These are phyloP conservation scores for Mesorhabditis spiculigera DNA, from an alignment of 2,888 invertebrate genomes.

Conservation along the genomic window DNA sequence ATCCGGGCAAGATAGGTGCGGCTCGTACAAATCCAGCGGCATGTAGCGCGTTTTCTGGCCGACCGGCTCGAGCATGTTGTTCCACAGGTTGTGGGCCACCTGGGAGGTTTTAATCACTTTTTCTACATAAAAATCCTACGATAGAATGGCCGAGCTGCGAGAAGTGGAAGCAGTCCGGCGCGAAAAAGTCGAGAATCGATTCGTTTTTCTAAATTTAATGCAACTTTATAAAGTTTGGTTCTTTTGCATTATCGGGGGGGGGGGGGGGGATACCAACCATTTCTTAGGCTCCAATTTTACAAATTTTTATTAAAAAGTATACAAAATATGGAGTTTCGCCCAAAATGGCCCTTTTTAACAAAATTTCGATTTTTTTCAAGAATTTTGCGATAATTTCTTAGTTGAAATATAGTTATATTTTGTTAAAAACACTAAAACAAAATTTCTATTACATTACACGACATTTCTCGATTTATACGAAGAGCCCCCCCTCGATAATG, in stretches of 20 bases:
- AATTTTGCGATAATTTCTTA: too few relatives aligned
- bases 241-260: too few relatives aligned
- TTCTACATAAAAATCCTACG: slow-evolving; percentile 18
- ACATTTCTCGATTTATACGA: too few relatives aligned
- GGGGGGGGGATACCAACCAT: not conserved
- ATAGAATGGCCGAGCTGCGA: slow-evolving; percentile 44
- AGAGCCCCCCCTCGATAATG: too few relatives aligned
- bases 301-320: not conserved
- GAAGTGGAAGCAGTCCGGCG: slow-evolving; percentile 53
- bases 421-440: too few relatives aligned
- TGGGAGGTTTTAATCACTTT: slow-evolving; percentile 7
- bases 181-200: slow-evolving; percentile 33
- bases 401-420: too few relatives aligned
- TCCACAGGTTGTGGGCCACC: slow-evolving; percentile 42
- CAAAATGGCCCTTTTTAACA: too few relatives aligned
- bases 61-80: slow-evolving; percentile 45
- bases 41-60: slow-evolving; percentile 32
- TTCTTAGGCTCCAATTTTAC: not conserved
- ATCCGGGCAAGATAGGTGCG: slow-evolving; percentile 41
- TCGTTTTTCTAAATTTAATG: slow-evolving; percentile 18
- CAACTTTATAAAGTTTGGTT: too few relatives aligned
- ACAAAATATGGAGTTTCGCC: not conserved
- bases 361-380: too few relatives aligned
- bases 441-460: too few relatives aligned
- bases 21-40: slow-evolving; percentile 24